Evolutionary conservation across 2,113 vertebrate genomes (phyloP).

Genomic region (Sus scrofa): T2T-Sscrofa CM000815.6:113724001-113724500

Average conservation of each 20-base stretch:
- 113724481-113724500: neutral
- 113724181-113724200: neutral
- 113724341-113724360: neutral
- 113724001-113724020: no score
- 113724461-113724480: neutral
- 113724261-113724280: conserved; percentile 11
- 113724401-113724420: neutral
- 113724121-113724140: no score
- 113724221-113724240: neutral
- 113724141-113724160: conserved; percentile 27
- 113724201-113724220: neutral
- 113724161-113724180: neutral
- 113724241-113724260: neutral
- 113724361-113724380: neutral
- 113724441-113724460: neutral
- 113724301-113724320: conserved; percentile 35
- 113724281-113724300: neutral
- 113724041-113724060: no score
- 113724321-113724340: neutral
- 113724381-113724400: neutral
- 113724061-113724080: no score
- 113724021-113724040: no score
- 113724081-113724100: no score
- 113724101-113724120: no score
- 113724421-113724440: neutral